Conservation (phyloP, 2,113 vertebrate genomes). For the Microcebus griseorufus region DNA sequence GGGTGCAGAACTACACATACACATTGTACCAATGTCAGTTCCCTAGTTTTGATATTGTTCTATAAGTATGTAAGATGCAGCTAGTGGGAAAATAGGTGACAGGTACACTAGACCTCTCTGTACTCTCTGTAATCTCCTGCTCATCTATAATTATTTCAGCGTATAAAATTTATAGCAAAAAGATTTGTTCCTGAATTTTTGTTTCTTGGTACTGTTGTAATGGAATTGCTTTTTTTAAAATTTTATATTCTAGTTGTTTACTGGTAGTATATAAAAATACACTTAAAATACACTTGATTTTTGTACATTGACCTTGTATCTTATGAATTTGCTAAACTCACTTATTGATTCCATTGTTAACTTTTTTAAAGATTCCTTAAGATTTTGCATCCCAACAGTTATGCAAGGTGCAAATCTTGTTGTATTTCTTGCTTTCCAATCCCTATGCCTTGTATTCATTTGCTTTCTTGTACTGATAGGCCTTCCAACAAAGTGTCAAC, state of each 20-base stretch:
- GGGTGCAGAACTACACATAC: background rate
- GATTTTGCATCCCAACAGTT: background rate
- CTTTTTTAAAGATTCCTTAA: background rate
- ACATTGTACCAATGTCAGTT: accelerated
- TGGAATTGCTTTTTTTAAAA: background rate
- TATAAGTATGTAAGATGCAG: accelerated
- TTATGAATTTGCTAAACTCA: background rate
- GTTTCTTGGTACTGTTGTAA: background rate
- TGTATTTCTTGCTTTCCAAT: background rate
- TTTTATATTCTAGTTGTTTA: background rate
- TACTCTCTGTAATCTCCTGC: background rate
- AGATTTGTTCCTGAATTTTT: background rate
- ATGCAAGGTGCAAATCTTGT: background rate
- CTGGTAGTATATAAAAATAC: background rate
- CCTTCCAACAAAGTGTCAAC: background rate
- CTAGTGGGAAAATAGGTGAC: too few relatives aligned
- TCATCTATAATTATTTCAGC: background rate
- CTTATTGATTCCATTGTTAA: background rate
- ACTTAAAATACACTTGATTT: background rate
- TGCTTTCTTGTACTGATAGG: too few relatives aligned
- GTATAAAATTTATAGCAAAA: background rate
- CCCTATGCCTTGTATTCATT: background rate
- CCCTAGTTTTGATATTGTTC: background rate
- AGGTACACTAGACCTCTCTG: background rate
- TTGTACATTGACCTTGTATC: background rate